Conservation (phyloP, 2,797 vertebrate species). For the Falco concolor region DNA sequence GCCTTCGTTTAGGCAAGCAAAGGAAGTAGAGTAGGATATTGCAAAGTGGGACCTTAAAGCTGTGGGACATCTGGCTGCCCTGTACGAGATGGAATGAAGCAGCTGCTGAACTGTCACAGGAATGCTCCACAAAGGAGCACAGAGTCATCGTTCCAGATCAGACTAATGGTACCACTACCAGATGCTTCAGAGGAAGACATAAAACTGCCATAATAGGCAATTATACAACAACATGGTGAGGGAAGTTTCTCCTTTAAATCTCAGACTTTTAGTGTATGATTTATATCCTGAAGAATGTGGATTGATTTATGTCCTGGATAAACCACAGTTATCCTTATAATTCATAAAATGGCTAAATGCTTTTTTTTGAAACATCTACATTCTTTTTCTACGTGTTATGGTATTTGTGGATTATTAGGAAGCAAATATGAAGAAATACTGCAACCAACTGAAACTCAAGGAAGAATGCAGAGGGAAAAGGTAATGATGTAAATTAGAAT, state of each 20-base stretch:
- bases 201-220: constrained; percentile 54
- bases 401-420: background rate
- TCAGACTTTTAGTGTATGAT: constrained; percentile 7
- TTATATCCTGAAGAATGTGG: constrained; percentile 38
- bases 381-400: background rate
- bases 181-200: constrained; percentile 52
- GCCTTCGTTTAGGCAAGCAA: background rate
- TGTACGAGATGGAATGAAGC: background rate
- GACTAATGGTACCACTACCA: constrained; percentile 46
- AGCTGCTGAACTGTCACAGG: constrained; percentile 54
- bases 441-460: background rate
- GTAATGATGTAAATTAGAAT: background rate
- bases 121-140: background rate
- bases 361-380: background rate
- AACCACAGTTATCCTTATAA: constrained; percentile 6
- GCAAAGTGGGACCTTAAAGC: constrained; percentile 16
- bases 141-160: constrained; percentile 34
- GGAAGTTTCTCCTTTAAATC: constrained; percentile 8
- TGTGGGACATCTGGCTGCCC: constrained; percentile 52
- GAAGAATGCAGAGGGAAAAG: background rate
- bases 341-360: background rate
- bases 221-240: constrained; percentile 16
- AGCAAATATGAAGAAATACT: background rate
- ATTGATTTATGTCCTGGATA: constrained; percentile 41
- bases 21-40: background rate